These are phyloP conservation scores for Apteryx owenii DNA, from an alignment of 2,113 vertebrate genomes.

Conservation along the genomic window DNA sequence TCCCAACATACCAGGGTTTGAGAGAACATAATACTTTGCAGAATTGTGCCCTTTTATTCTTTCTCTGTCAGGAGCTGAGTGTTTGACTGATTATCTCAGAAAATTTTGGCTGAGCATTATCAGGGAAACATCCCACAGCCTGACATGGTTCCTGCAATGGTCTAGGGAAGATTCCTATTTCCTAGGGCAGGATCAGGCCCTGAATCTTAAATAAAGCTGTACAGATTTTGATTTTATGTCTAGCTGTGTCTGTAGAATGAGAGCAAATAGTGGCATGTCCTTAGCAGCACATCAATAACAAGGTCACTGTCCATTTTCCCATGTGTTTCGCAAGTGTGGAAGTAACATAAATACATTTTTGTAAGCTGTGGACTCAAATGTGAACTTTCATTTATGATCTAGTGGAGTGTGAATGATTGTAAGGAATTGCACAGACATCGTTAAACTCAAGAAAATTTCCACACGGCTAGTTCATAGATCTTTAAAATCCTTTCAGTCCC, in stretches of 20 bases:
- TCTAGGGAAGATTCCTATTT: background rate
- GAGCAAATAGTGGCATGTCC: background rate
- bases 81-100: background rate
- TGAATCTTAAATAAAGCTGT: fast-evolving
- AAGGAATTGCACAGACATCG: background rate
- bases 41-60: background rate
- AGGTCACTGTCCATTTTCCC: background rate
- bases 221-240: background rate
- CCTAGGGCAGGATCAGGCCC: background rate
- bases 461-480: background rate
- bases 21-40: fast-evolving
- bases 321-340: background rate
- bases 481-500: slow-evolving; percentile 18
- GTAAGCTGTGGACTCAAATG: background rate
- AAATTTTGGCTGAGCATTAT: background rate
- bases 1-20: fast-evolving
- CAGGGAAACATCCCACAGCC: background rate
- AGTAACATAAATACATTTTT: background rate
- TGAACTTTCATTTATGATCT: background rate
- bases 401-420: background rate
- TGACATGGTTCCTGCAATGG: background rate
- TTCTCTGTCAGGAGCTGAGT: background rate
- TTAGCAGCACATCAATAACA: fast-evolving
- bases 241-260: background rate
- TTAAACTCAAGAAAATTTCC: background rate